Evolutionary conservation across 2,113 vertebrate genomes (phyloP).

Genomic region (Onychostruthus taczanowskii): DNA sequence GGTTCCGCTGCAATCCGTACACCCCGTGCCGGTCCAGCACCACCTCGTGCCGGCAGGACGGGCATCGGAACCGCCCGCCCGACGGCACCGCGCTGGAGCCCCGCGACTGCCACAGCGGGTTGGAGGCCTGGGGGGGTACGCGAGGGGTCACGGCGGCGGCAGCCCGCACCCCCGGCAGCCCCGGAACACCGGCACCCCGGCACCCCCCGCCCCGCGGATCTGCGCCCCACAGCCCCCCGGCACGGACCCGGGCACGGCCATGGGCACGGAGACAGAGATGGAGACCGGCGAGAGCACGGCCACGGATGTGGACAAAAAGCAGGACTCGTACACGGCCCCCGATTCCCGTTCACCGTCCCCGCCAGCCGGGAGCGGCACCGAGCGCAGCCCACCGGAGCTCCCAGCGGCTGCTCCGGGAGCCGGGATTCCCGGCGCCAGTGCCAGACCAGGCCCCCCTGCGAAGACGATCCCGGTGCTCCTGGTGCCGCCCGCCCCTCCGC

Average conservation of each 20-base stretch:
- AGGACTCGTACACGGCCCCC: not conserved
- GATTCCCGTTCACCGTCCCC: not conserved
- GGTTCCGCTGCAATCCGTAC: conserved; percentile 91
- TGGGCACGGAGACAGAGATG: not conserved
- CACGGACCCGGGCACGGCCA: too few relatives aligned
- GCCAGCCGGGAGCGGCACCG: not conserved
- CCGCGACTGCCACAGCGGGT: conserved; percentile 85
- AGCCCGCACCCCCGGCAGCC: too few relatives aligned
- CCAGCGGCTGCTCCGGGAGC: not conserved
- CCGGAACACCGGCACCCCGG: too few relatives aligned
- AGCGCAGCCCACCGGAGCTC: not conserved
- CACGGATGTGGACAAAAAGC: not conserved
- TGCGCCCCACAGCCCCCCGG: not conserved
- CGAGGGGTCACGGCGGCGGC: not conserved
- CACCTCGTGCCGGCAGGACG: conserved; percentile 94
- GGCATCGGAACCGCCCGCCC: conserved; percentile 88
- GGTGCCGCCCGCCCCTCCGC: not conserved
- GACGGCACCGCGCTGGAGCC: conserved; percentile 78
- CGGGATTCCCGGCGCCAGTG: not conserved
- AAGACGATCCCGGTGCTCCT: not conserved
- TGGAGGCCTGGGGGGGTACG: conserved; percentile 74
- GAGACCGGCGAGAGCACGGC: not conserved
- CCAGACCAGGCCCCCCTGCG: not conserved
- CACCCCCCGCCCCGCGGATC: accelerated
- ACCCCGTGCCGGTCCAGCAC: conserved; percentile 95